phyloP scores from a whole-genome alignment of 2,797 vertebrate genomes.

The Hyperoplus immaculatus region DNA sequence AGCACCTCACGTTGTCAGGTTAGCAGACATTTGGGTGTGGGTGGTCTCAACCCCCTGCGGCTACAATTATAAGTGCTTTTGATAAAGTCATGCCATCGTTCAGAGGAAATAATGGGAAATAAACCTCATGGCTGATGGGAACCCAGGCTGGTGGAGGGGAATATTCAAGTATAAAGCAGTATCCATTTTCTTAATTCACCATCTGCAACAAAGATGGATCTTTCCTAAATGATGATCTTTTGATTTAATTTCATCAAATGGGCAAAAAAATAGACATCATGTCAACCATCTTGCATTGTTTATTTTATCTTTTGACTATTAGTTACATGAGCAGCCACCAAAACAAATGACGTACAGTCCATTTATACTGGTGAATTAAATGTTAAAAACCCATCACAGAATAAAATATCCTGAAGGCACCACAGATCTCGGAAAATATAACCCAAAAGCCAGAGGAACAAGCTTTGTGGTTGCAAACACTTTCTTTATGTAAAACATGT shows the following conservation, averaged over 20 bases:
- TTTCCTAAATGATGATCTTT: not conserved
- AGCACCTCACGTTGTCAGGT: not conserved
- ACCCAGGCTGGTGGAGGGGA: not conserved
- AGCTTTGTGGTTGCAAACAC: not conserved
- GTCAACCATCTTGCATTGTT: not conserved
- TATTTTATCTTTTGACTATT: conserved; percentile 20
- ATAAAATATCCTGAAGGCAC: not conserved
- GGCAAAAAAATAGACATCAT: not conserved
- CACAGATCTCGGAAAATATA: not conserved
- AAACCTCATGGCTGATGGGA: not conserved
- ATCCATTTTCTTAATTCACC: not conserved
- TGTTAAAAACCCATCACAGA: not conserved
- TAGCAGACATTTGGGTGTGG: not conserved
- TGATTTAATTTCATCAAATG: not conserved
- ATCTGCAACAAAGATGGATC: not conserved
- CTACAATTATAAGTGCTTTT: not conserved
- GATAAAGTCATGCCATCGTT: not conserved
- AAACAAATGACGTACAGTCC: not conserved
- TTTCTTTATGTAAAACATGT: not conserved
- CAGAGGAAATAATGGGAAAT: conserved; percentile 1
- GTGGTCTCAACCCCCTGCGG: not conserved
- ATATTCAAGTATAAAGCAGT: not conserved
- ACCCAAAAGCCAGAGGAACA: not conserved
- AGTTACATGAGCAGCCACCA: not conserved
- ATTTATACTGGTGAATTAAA: conserved; percentile 12